Conservation (phyloP, 2,888 invertebrate genomes). For the Drosophila ezoana region DNA sequence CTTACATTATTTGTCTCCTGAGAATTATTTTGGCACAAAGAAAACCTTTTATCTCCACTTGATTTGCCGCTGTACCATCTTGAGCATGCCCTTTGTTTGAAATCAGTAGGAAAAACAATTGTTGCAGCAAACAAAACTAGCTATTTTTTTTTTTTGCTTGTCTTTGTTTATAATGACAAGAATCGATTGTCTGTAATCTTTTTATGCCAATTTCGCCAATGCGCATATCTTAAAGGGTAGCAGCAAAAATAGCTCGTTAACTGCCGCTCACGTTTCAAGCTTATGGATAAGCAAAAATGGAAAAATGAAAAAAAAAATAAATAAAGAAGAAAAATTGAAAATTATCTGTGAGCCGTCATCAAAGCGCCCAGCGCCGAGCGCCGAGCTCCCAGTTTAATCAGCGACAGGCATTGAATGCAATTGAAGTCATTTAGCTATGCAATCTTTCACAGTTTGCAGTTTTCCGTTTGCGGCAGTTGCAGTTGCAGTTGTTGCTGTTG, state of each 20-base stretch:
- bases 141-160: conserved; percentile 25
- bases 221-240: conserved; percentile 64
- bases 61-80: neutral
- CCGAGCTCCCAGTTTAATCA: conserved; percentile 63
- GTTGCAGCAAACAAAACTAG: conserved; percentile 46
- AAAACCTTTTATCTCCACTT: conserved; percentile 13
- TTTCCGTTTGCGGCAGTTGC: conserved; percentile 9
- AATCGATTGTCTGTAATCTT: conserved; percentile 68
- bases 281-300: conserved; percentile 16
- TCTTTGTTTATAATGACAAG: conserved; percentile 54
- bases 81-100: conserved; percentile 33
- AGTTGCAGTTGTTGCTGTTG: conserved; percentile 18
- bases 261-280: conserved; percentile 71
- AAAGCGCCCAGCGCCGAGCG: conserved; percentile 66
- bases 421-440: conserved; percentile 77
- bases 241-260: conserved; percentile 62
- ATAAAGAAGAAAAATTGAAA: conserved; percentile 63
- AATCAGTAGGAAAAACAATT: conserved; percentile 43
- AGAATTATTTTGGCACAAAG: neutral
- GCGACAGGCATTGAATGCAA: conserved; percentile 71
- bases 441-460: conserved; percentile 73
- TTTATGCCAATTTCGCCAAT: conserved; percentile 67
- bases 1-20: too few relatives aligned
- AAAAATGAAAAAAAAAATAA: neutral
- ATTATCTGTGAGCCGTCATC: conserved; percentile 70